These are phyloP conservation scores for Psittacula echo DNA, from an alignment of 2,797 vertebrate species.

Conservation along the genomic window DNA sequence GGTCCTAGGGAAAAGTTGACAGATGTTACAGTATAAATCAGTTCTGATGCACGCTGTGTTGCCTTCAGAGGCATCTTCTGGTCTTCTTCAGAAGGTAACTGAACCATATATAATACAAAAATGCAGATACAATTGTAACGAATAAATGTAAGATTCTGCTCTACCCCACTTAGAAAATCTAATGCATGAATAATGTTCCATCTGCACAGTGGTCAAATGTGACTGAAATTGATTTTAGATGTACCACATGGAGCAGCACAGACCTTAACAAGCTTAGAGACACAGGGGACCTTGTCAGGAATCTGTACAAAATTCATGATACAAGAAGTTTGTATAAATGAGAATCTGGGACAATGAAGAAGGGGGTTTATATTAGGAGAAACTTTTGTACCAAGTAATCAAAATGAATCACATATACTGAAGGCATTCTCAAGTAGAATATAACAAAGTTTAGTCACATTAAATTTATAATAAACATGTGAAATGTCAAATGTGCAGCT, in stretches of 20 bases:
- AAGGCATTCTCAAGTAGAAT: not conserved
- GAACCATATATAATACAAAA: conserved; percentile 68
- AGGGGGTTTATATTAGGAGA: not conserved
- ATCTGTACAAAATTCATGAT: conserved; percentile 74
- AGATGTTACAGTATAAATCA: conserved; percentile 74
- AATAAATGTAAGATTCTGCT: conserved; percentile 63
- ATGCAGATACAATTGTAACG: conserved; percentile 68
- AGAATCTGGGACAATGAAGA: conserved; percentile 46
- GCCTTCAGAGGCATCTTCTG: conserved; percentile 61
- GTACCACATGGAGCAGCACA: conserved; percentile 48
- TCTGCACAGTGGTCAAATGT: conserved; percentile 66
- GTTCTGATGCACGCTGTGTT: conserved; percentile 52
- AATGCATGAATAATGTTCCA: conserved; percentile 74
- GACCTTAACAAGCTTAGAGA: conserved; percentile 63
- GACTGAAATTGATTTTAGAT: conserved; percentile 74
- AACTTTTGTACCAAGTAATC: conserved; percentile 55
- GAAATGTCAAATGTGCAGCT: conserved; percentile 35
- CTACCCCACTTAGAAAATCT: conserved; percentile 62
- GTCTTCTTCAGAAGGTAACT: conserved; percentile 62
- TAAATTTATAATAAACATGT: conserved; percentile 60
- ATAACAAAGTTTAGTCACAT: conserved; percentile 60
- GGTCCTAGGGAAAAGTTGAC: conserved; percentile 64
- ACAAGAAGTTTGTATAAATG: conserved; percentile 70
- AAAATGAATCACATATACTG: not conserved
- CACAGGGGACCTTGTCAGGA: conserved; percentile 67